Conservation (phyloP, 2,797 vertebrate species). For the Semaprochilodus insignis region DNA sequence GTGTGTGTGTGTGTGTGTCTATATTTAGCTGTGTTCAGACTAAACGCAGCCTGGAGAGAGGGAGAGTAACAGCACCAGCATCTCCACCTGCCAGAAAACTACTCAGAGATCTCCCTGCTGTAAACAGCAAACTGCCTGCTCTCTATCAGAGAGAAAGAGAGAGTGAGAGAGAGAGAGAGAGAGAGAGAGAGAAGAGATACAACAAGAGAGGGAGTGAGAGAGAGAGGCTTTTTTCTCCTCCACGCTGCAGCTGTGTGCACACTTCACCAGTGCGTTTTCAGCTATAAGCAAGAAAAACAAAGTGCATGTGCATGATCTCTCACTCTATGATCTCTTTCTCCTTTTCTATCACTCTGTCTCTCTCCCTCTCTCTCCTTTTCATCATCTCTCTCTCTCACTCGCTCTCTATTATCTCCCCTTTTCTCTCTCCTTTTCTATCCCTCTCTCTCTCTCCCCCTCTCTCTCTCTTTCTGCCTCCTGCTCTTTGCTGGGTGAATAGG, state of each 20-base stretch:
- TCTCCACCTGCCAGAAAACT: constrained; percentile 43
- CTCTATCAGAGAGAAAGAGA: constrained; percentile 18
- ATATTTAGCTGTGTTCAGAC: constrained; percentile 44
- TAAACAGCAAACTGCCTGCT: constrained; percentile 53
- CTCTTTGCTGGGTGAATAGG: not conserved
- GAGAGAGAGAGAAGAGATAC: no score
- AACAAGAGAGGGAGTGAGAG: not conserved
- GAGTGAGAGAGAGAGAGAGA: not conserved
- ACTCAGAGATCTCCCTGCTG: constrained; percentile 31
- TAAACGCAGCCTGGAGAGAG: constrained; percentile 43
- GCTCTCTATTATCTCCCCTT: constrained; percentile 22
- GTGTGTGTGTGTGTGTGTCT: constrained; percentile 6
- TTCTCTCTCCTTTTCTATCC: not conserved
- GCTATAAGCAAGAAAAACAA: no score
- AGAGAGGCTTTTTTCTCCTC: not conserved
- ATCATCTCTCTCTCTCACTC: constrained; percentile 13
- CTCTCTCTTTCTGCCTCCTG: not conserved
- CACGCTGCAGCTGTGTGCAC: no score
- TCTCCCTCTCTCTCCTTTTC: not conserved
- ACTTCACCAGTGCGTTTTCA: no score
- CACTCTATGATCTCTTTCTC: not conserved
- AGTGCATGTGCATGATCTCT: no score
- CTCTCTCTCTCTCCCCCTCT: not conserved
- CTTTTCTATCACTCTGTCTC: constrained; percentile 2
- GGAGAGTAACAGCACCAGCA: not conserved